A percentile compares a stretch with the other conserved stretches of the same genome.
Conservation (phyloP, 2,888 invertebrate species). For the Tolmerus cingulatus region DNA sequence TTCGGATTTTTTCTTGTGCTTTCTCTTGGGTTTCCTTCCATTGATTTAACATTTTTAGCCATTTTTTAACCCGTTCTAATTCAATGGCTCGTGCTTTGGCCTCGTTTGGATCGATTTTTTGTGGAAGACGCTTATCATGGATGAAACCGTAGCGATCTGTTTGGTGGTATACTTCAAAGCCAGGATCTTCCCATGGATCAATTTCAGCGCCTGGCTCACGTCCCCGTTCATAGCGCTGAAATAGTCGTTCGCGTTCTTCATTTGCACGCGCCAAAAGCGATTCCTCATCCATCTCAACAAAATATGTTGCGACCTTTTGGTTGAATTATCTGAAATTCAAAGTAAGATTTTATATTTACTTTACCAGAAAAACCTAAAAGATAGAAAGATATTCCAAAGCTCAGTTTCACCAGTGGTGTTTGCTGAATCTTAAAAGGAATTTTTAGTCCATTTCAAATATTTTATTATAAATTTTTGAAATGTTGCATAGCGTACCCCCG, state of each 20-base stretch:
- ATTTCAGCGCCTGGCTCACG: slow-evolving; percentile 86
- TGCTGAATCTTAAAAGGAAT: too few relatives aligned
- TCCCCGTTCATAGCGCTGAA: slow-evolving; percentile 85
- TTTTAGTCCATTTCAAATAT: too few relatives aligned
- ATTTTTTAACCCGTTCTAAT: slow-evolving; percentile 88
- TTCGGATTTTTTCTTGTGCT: slow-evolving; percentile 77
- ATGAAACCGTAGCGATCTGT: slow-evolving; percentile 95
- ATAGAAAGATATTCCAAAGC: background rate
- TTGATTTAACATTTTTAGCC: slow-evolving; percentile 88
- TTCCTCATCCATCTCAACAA: slow-evolving; percentile 66
- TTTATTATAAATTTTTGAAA: too few relatives aligned
- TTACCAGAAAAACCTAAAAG: background rate
- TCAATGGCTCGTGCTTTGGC: slow-evolving; percentile 78
- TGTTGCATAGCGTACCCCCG: too few relatives aligned
- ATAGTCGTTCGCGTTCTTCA: slow-evolving; percentile 89
- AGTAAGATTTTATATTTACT: background rate
- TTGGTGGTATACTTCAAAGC: slow-evolving; percentile 87
- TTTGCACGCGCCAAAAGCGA: slow-evolving; percentile 82
- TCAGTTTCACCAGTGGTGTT: background rate
- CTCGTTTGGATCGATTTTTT: slow-evolving; percentile 75
- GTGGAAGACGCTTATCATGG: slow-evolving; percentile 82
- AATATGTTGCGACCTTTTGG: background rate
- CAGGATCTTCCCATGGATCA: slow-evolving; percentile 96
- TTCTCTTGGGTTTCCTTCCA: slow-evolving; percentile 80
- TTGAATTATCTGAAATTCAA: background rate